These are phyloP conservation scores for Neopelma chrysocephalum DNA, from an alignment of 2,797 vertebrate genomes.

Conservation along the genomic window DNA sequence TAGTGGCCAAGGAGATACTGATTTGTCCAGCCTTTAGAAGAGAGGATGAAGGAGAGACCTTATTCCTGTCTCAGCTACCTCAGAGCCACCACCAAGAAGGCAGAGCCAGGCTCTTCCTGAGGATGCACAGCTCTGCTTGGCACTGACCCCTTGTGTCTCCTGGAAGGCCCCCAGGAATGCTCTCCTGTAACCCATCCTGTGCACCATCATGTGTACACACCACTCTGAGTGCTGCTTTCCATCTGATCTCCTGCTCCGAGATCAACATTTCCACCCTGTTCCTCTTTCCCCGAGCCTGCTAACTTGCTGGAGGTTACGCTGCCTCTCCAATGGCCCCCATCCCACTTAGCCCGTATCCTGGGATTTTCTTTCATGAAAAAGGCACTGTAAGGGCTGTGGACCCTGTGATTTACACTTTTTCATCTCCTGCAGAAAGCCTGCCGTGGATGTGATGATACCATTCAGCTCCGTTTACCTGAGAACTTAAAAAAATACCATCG, in stretches of 20 bases:
- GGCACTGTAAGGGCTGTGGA: constrained; percentile 40
- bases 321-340: not conserved
- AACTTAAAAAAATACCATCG: constrained; percentile 39
- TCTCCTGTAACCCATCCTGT: not conserved
- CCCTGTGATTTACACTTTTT: constrained; percentile 38
- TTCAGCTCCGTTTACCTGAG: constrained; percentile 64
- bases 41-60: not conserved
- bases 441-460: constrained; percentile 45
- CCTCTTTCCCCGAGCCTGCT: not conserved
- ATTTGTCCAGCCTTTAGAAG: not conserved
- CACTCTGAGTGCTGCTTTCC: not conserved
- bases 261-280: not conserved
- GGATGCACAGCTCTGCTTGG: not conserved
- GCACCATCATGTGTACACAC: rapidly evolving
- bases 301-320: constrained; percentile 15
- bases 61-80: not conserved
- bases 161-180: not conserved
- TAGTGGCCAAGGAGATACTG: not conserved
- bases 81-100: not conserved
- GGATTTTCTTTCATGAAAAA: constrained; percentile 22
- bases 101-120: not conserved
- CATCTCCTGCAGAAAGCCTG: constrained; percentile 54
- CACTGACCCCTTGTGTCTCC: not conserved
- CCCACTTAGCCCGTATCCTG: not conserved
- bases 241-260: not conserved